Evolutionary conservation across 2,797 vertebrate genomes (phyloP).

Genomic region (Tapera naevia): DNA sequence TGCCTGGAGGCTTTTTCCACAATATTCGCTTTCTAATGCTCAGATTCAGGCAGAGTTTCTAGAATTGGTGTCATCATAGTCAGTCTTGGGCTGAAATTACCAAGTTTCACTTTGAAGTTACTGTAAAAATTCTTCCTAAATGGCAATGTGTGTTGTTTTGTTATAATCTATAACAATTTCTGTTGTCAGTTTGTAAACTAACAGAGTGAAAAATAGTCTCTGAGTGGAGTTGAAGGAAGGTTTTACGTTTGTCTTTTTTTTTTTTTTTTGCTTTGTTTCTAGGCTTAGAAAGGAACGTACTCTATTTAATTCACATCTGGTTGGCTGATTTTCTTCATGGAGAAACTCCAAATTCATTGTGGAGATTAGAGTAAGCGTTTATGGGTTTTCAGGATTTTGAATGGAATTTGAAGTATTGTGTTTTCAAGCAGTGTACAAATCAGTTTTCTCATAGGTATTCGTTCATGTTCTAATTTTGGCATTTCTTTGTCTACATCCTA

Average conservation of each 20-base stretch:
- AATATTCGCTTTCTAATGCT: background rate
- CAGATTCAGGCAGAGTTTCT: background rate
- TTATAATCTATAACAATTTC: background rate
- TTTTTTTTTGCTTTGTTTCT: background rate
- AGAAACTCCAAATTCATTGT: slow-evolving; percentile 77
- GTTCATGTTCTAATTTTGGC: slow-evolving; percentile 77
- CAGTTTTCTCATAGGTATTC: slow-evolving; percentile 79
- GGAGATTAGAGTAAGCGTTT: slow-evolving; percentile 76
- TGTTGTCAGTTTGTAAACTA: background rate
- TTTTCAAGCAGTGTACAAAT: slow-evolving; percentile 74
- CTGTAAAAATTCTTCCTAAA: background rate
- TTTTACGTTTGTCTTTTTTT: background rate
- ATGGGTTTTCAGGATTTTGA: slow-evolving; percentile 78
- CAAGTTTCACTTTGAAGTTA: background rate
- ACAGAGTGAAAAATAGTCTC: background rate
- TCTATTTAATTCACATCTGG: slow-evolving; percentile 81
- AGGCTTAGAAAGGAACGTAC: slow-evolving; percentile 67
- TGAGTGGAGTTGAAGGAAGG: background rate
- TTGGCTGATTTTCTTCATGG: slow-evolving; percentile 77
- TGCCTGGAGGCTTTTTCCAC: background rate
- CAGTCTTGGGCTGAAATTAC: background rate
- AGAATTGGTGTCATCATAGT: background rate
- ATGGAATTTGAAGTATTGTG: slow-evolving; percentile 81
- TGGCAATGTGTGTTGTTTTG: background rate
- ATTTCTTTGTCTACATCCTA: slow-evolving; percentile 66